phyloP scores from a whole-genome alignment of 2,113 vertebrate species.

The Uria lomvia region DNA sequence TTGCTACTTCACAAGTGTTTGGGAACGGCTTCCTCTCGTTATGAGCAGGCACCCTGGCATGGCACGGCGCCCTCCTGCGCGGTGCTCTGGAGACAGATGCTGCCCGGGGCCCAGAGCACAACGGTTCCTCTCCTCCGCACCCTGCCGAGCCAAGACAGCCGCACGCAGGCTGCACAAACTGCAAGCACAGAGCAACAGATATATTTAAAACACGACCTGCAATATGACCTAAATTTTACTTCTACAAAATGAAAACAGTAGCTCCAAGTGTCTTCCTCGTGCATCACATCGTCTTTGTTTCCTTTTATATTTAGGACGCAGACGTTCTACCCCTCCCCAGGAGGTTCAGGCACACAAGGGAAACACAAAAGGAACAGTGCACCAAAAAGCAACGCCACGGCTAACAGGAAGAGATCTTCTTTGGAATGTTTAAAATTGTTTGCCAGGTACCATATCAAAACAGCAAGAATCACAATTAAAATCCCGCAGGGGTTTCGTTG shows the following conservation, averaged over 20 bases:
- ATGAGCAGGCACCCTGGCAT: neutral
- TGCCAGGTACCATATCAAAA: neutral
- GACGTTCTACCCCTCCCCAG: neutral
- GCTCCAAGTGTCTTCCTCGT: neutral
- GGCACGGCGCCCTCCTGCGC: rapidly evolving
- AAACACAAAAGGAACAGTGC: neutral
- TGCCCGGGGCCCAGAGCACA: neutral
- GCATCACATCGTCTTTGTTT: neutral
- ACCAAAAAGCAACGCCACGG: neutral
- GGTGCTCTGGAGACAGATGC: neutral
- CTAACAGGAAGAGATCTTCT: neutral
- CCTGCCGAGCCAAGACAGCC: neutral
- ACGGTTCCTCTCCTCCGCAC: neutral
- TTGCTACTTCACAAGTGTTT: too few relatives aligned
- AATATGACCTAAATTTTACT: neutral
- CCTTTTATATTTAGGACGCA: neutral
- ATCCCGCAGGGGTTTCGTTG: neutral
- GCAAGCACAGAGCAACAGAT: neutral
- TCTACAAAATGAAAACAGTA: neutral
- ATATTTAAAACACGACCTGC: neutral
- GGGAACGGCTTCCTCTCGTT: neutral
- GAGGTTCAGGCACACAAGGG: neutral
- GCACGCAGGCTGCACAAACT: neutral
- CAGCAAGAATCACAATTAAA: neutral
- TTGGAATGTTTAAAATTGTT: neutral